phyloP scores from a whole-genome alignment of 2,888 invertebrate species.

The Ferrisia virgata region DNA sequence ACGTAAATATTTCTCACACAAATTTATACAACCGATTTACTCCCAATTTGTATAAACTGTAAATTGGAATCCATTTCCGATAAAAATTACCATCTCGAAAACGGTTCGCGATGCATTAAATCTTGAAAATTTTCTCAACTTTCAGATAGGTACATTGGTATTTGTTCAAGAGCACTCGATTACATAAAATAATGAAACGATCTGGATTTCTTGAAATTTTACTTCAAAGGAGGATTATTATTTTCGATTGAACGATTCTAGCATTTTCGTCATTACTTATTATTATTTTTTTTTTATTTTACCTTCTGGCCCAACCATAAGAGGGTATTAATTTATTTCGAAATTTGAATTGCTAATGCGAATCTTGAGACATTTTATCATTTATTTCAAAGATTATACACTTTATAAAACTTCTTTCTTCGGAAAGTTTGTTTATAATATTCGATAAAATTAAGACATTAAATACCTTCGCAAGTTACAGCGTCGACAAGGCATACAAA shows the following conservation, averaged over 20 bases:
- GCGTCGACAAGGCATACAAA: neutral
- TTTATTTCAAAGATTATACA: slow-evolving; percentile 1
- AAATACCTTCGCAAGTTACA: neutral
- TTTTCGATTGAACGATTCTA: neutral
- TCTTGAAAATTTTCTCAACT: neutral
- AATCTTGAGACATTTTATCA: neutral
- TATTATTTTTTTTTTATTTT: too few relatives aligned
- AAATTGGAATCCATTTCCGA: too few relatives aligned
- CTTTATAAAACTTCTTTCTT: neutral
- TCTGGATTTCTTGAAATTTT: neutral
- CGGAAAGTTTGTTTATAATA: neutral
- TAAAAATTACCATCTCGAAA: too few relatives aligned
- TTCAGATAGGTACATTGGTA: neutral
- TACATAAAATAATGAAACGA: neutral
- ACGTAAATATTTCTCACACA: too few relatives aligned
- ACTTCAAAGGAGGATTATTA: neutral
- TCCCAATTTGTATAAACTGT: too few relatives aligned
- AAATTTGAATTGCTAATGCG: slow-evolving; percentile 7
- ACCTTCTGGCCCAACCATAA: neutral
- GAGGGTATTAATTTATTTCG: neutral
- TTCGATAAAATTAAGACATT: neutral
- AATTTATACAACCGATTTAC: too few relatives aligned
- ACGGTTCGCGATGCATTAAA: too few relatives aligned
- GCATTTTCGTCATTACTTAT: neutral
- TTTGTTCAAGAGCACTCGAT: too few relatives aligned